phyloP scores from a whole-genome alignment of 64 coral and sea anemone genomes.

The Hydrozoanthus tunicans region DNA sequence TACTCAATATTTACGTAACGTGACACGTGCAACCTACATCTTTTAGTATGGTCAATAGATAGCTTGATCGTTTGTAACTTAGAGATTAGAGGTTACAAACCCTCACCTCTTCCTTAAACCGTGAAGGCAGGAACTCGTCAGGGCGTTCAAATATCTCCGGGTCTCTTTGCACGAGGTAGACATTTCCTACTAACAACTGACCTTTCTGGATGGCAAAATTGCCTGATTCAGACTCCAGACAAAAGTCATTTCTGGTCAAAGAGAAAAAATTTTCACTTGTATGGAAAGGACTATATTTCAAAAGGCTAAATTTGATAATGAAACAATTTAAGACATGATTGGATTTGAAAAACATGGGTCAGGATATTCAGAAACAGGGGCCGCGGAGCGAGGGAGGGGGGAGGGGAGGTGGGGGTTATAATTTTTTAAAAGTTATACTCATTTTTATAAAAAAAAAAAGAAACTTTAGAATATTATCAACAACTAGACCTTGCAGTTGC shows the following conservation, averaged over 20 bases:
- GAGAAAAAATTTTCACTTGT: not conserved
- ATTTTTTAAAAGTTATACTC: too few species aligned
- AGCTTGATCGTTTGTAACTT: too few species aligned
- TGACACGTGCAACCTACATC: too few species aligned
- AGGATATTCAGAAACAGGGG: not conserved
- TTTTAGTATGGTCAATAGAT: too few species aligned
- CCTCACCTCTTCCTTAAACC: constrained; percentile 78
- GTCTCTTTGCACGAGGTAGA: constrained; percentile 76
- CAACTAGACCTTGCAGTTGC: too few species aligned
- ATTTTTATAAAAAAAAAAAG: not conserved
- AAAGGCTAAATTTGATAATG: too few species aligned
- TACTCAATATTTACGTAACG: too few species aligned
- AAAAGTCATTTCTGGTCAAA: constrained; percentile 69
- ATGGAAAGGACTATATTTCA: too few species aligned
- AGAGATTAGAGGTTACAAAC: not conserved
- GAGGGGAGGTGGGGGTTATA: too few species aligned
- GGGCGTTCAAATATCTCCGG: constrained; percentile 74
- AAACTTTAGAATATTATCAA: too few species aligned
- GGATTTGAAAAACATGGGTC: not conserved
- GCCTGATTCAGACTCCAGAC: constrained; percentile 59
- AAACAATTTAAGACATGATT: too few species aligned
- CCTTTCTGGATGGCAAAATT: constrained; percentile 58
- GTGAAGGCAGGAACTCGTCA: constrained; percentile 70
- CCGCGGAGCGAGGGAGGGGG: not conserved
- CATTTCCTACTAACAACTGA: constrained; percentile 74